Evolutionary conservation across 2,113 vertebrate genomes (phyloP), one percentile per base, ranked within the genome.

Genomic region (Trogon melanurus): DNA sequence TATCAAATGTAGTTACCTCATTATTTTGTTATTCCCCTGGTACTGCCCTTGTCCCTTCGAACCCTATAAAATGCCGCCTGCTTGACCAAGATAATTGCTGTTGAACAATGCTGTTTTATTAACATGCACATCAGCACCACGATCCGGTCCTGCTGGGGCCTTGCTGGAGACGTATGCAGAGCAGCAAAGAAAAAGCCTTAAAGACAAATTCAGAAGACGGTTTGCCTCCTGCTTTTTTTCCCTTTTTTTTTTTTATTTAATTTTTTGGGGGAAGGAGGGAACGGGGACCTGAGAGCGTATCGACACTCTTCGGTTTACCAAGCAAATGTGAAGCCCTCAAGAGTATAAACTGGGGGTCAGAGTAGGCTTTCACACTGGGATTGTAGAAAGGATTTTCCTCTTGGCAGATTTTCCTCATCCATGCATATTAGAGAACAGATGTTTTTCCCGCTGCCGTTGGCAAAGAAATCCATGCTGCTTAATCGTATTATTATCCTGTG

Each of bases 11-110:
- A 61, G 32, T 56, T 47, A 62, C n/a, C 16, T 84, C 5, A 2
- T 57, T 54, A 32, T 70, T 91, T 91, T 66, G 27, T 48, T 66
- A 74, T 54, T 93, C 61, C 69, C 21, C 13, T 57, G 72, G 11
- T 61, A 34, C 45, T 86, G 14, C 14, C 8, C 22, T 64, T n/a
- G 32, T 87, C 65, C 32, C n/a, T 71, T 61, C 9, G 5, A 86
- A 83, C 47, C n/a, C 51, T 51, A 18, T 91, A 34, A 75, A 92
- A 87, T 60, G 27, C 60, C 56, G 69, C 14, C 56, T 87, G 70
- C 69, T 84, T 84, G 76, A 87, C 80, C 69, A 81, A 92, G 86
- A 73, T 84, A 80, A 86, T 81, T 85, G 80, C 78, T 67, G 34
- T 36, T 82, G 61, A 79, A 53, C 57, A 91, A 47, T 45, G 23